Evolutionary conservation across 2,113 vertebrate genomes (phyloP).

Genomic region (Petroica traversi): DNA sequence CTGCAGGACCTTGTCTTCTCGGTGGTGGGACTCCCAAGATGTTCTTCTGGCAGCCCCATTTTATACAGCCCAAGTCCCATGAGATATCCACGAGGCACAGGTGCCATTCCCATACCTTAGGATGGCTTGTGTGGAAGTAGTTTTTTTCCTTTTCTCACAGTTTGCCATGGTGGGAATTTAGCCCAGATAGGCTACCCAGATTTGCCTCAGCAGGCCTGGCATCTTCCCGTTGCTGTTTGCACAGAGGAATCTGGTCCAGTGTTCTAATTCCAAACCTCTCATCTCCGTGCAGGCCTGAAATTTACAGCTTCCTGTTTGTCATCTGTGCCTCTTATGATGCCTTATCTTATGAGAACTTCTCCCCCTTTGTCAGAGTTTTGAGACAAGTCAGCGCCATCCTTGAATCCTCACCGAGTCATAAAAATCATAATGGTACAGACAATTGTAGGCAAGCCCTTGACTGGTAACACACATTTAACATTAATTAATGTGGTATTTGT

Average conservation of each 20-base stretch:
- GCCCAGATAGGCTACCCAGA: background rate
- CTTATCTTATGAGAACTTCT: background rate
- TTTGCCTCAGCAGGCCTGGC: background rate
- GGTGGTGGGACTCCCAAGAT: background rate
- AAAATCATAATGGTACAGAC: background rate
- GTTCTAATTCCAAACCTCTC: background rate
- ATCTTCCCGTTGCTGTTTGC: background rate
- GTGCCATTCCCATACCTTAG: background rate
- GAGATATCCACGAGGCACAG: background rate
- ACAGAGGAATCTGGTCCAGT: background rate
- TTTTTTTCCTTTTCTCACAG: background rate
- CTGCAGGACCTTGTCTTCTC: background rate
- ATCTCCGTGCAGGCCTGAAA: rapidly evolving
- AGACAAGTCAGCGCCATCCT: background rate
- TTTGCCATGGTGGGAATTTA: background rate
- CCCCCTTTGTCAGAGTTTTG: background rate
- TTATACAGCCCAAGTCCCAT: too few species aligned
- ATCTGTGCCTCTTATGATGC: background rate
- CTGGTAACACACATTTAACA: background rate
- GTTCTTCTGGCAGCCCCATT: background rate
- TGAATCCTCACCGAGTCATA: background rate
- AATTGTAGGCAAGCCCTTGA: background rate
- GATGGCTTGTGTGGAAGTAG: too few species aligned
- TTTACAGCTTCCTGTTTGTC: background rate
- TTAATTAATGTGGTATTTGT: background rate